Conservation (phyloP, 2,113 vertebrate species). For the Cavia porcellus region DNA sequence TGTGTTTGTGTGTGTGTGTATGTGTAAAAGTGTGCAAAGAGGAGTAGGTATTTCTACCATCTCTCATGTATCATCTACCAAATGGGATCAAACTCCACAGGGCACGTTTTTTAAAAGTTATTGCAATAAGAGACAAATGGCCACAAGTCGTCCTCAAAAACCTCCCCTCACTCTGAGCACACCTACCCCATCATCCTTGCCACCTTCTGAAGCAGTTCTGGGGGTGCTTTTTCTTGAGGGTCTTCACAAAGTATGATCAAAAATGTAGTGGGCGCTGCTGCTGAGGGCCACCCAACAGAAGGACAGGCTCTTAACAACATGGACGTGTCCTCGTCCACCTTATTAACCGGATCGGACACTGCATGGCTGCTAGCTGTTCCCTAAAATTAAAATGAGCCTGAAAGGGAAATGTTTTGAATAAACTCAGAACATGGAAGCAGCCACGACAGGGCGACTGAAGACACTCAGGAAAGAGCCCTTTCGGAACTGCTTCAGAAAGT, state of each 20-base stretch:
- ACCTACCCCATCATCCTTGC: not conserved
- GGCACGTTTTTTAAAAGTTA: not conserved
- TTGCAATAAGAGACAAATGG: not conserved
- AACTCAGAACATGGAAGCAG: not conserved
- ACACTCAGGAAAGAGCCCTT: not conserved
- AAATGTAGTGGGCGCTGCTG: not conserved
- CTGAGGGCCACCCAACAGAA: not conserved
- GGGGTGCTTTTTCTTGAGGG: not conserved
- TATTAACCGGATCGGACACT: not conserved
- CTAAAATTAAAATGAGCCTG: not conserved
- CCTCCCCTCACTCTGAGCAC: not conserved
- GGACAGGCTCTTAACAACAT: not conserved
- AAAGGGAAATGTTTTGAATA: not conserved
- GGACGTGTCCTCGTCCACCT: not conserved
- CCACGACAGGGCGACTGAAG: not conserved
- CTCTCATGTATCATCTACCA: not conserved
- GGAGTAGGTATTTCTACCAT: not conserved
- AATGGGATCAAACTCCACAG: not conserved
- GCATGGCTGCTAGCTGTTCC: not conserved
- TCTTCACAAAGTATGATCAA: not conserved
- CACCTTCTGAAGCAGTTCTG: not conserved
- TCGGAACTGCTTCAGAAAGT: not conserved
- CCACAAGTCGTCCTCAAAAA: not conserved
- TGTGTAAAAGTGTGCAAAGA: not conserved
- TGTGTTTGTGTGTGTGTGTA: not conserved